Evolutionary conservation across 1,140 invertebrate species (phyloP).

Genomic region (Paracyclopina nana): DNA sequence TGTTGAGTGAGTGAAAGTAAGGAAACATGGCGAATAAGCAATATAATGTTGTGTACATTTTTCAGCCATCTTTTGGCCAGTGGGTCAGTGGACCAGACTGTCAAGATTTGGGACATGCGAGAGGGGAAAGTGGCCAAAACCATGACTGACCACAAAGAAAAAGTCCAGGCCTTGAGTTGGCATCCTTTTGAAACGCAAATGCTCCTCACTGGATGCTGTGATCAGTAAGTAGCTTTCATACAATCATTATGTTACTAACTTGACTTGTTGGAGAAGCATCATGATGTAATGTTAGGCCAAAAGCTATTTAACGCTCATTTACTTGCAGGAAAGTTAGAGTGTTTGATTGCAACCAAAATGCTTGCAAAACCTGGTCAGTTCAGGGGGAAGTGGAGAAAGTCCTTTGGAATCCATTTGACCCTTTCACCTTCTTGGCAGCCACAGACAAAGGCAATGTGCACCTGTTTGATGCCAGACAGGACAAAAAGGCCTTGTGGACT

Average conservation of each 20-base stretch:
- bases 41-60: constrained; percentile 18
- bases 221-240: constrained; percentile 14
- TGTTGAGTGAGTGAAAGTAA: constrained; percentile 28
- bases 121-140: constrained; percentile 46
- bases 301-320: constrained; percentile 20
- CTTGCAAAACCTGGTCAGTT: constrained; percentile 43
- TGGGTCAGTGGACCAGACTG: constrained; percentile 67
- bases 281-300: background rate
- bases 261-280: no score
- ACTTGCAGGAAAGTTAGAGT: constrained; percentile 38
- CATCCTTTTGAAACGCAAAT: constrained; percentile 58
- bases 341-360: constrained; percentile 51
- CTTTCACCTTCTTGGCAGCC: constrained; percentile 50
- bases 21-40: background rate
- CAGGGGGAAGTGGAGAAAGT: constrained; percentile 66
- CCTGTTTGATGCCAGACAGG: constrained; percentile 51
- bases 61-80: constrained; percentile 70
- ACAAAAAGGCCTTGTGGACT: constrained; percentile 44
- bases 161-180: constrained; percentile 69
- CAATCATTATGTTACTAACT: background rate
- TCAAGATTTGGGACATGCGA: constrained; percentile 83
- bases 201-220: constrained; percentile 18
- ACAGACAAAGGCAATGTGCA: constrained; percentile 56
- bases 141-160: constrained; percentile 51
- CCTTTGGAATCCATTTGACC: constrained; percentile 55